Evolutionary conservation across 2,797 vertebrate species (phyloP).

Genomic region (Typhlichthys eigenmanni): DNA sequence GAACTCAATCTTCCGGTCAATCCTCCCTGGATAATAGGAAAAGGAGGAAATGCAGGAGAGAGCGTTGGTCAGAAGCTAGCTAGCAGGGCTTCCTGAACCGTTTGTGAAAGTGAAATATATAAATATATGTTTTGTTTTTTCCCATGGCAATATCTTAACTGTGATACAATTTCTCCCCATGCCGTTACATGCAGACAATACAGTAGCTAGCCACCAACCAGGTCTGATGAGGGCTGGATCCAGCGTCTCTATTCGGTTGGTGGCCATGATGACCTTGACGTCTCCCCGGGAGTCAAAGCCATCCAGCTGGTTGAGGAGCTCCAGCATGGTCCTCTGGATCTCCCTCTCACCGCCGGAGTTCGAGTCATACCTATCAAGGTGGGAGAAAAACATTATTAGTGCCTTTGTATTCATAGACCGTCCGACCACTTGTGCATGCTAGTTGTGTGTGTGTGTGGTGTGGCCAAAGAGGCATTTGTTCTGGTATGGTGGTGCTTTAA

Average conservation of each 20-base stretch:
- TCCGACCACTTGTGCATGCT: no score
- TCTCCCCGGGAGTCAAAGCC: slow-evolving; percentile 96
- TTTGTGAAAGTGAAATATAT: no score
- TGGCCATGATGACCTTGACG: slow-evolving; percentile 98
- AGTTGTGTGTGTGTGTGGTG: no score
- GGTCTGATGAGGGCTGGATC: slow-evolving; percentile 97
- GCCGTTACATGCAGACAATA: background rate
- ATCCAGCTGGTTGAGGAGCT: slow-evolving; percentile 94
- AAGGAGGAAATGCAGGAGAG: background rate
- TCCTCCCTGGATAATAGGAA: slow-evolving; percentile 80
- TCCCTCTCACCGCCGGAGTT: slow-evolving; percentile 96
- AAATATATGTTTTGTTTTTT: no score
- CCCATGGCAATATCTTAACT: no score
- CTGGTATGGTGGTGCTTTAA: no score
- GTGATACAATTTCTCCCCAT: no score
- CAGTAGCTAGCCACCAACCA: slow-evolving; percentile 69
- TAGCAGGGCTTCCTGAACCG: background rate
- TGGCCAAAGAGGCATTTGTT: no score
- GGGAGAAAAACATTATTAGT: no score
- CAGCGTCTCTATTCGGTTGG: slow-evolving; percentile 96
- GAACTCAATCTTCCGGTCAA: slow-evolving; percentile 97
- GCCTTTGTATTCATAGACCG: no score
- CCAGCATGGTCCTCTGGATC: slow-evolving; percentile 97
- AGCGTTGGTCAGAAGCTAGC: background rate
- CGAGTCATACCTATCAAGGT: slow-evolving; percentile 86